Evolutionary conservation across 1,140 invertebrate species (phyloP), one percentile per base, ranked within the genome.

Genomic region (Leptoteleia sp.): DNA sequence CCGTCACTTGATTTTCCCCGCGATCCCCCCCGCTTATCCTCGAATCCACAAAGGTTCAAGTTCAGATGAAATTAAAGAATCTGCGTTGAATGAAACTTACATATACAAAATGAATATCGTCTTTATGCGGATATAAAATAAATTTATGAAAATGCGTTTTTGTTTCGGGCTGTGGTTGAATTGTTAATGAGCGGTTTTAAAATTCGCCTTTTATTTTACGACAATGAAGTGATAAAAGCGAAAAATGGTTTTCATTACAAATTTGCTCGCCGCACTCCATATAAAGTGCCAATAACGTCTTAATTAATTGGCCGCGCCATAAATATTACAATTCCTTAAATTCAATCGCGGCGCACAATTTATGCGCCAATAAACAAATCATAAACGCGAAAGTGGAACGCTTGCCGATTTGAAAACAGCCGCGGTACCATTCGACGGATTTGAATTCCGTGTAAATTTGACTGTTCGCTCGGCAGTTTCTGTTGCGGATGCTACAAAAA

Each of bases 121-220:
- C 38, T 62, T 62, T 62, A 62, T 29, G 45, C 33, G 45, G 35
- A 22, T 40, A 50, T 62, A 62, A 62, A 48, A 48, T 40, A 22
- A 62, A 62, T 50, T 48, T 62, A 62, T 62, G 59, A 37, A 62
- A 62, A 62, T 45, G 33, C 12, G 33, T 50, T 62, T 61, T 62
- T 48, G 45, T 62, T 62, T 29, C 31, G 29, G 11, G n/a, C 29
- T 19, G 33, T 13, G 35, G 15, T 50, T 40, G 59, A 38, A 64
- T 64, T 64, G 50, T 64, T 64, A 64, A 64, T 50, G n/a, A 64
- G 35, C 12, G 25, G 8, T n/a, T 19, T 64, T 64, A 64, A 64
- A 50, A 64, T 64, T 33, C 59, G 50, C 50, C 45, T 50, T 64
- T 64, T 45, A 50, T 50, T 50, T 64, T 64, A 50, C 54, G 61